These are phyloP conservation scores for Pocillopora meandrina DNA, from an alignment of 92 coral and sea anemone species.

Conservation along the genomic window DNA sequence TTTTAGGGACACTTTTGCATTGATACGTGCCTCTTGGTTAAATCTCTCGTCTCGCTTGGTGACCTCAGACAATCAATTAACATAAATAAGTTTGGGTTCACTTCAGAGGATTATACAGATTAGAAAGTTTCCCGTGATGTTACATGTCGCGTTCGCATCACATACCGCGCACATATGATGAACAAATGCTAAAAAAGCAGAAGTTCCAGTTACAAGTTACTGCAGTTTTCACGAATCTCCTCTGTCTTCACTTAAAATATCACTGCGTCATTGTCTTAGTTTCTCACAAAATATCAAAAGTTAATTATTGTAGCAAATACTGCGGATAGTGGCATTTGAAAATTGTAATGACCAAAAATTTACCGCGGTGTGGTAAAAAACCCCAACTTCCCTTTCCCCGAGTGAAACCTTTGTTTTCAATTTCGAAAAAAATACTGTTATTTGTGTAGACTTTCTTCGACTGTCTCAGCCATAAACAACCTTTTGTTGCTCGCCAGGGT, in stretches of 20 bases:
- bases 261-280: neutral
- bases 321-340: neutral
- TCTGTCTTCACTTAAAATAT: neutral
- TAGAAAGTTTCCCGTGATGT: too few relatives aligned
- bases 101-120: too few relatives aligned
- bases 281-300: too few relatives aligned
- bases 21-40: neutral
- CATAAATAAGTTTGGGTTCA: too few relatives aligned
- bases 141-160: too few relatives aligned
- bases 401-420: neutral
- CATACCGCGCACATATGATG: too few relatives aligned
- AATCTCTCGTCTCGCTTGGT: slow-evolving; percentile 12
- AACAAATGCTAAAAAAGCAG: too few relatives aligned
- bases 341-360: neutral
- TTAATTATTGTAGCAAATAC: too few relatives aligned
- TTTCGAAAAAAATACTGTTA: neutral
- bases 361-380: neutral
- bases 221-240: neutral
- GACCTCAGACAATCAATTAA: neutral
- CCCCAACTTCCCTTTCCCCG: too few relatives aligned
- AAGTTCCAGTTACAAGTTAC: neutral
- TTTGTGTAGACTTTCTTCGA: neutral
- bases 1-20: neutral
- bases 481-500: neutral
- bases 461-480: neutral